Evolutionary conservation across 1,140 invertebrate genomes (phyloP), one percentile per base, ranked within the genome.

Genomic region (Drosophila funebris): DNA sequence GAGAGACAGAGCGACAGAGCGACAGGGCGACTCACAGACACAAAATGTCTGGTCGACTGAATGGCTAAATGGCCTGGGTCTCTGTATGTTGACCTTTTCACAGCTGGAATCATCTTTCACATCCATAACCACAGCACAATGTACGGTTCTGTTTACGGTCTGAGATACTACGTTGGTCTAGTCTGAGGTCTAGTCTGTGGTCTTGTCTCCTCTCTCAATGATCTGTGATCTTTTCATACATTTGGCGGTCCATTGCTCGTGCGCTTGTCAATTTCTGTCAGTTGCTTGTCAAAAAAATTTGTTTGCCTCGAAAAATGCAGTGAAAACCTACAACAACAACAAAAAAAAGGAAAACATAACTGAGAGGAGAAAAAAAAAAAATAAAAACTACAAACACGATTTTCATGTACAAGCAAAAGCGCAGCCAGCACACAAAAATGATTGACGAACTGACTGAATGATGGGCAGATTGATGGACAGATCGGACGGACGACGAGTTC

Each of bases 281-380:
- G 82, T 87, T 88, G 83, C 83, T 87, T 87, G 83, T 87, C 83
- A 88, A 87, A 87, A 87, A 87, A 85, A 85, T 85, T 88, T 87
- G 82, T 87, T 87, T 87, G 70, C 70, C 56, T 82, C 44, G 69
- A 88, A 81, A 84, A 82, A 73, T 87, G 75, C 75, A 88, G 82
- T 70, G 78, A 85, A 85, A 85, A 85, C 75, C 73, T 48, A 22
- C 22, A 22, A 22, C 22, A 77, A 63, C 73, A 44, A 22, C 22
- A 22, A 22, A 1, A 77, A 63, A 74, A 61, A 68, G 71, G 57
- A 54, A 63, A 44, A 56, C 48, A 57, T 14, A 7, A 41, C 27
- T 64, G 37, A 48, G 64, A 58, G 58, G 11, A 44, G 50, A 56
- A 16, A 57, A 31, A 57, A 57, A 48, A 54, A 31, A 62, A 53